phyloP scores from a whole-genome alignment of 2,888 invertebrate species.

The Byasa hedistus region DNA sequence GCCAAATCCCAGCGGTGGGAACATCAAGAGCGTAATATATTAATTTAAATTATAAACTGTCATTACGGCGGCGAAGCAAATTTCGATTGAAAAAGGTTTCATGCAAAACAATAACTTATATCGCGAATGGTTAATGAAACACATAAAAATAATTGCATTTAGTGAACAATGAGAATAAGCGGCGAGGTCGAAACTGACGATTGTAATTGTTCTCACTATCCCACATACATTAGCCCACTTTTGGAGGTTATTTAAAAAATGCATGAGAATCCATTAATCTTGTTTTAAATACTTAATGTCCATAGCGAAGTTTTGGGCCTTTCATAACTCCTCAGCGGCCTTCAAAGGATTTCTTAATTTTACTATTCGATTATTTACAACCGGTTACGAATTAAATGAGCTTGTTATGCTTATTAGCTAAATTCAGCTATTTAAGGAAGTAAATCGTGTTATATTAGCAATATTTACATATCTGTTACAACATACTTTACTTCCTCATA shows the following conservation, averaged over 20 bases:
- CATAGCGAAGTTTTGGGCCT: conserved; percentile 3
- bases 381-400: not conserved
- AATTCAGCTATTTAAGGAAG: not conserved
- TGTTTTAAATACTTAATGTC: conserved; percentile 10
- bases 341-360: conserved; percentile 7
- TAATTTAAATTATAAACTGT: not conserved
- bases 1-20: not conserved
- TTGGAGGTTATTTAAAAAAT: conserved; percentile 46
- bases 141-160: conserved; percentile 7
- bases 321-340: conserved; percentile 2
- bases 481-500: conserved; percentile 1
- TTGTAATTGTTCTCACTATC: conserved; percentile 37
- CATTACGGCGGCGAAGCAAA: not conserved
- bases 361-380: not conserved
- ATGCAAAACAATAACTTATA: conserved; percentile 4
- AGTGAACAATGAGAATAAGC: conserved; percentile 17
- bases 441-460: not conserved
- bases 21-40: not conserved
- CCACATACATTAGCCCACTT: conserved; percentile 56
- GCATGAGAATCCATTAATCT: conserved; percentile 22
- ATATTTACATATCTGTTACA: conserved; percentile 5
- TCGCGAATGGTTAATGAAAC: conserved; percentile 4
- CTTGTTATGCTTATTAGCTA: not conserved
- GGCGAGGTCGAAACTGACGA: conserved; percentile 8
- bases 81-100: not conserved